Evolutionary conservation across 2,888 invertebrate genomes (phyloP).

Genomic region (Lasioglossum morio): DNA sequence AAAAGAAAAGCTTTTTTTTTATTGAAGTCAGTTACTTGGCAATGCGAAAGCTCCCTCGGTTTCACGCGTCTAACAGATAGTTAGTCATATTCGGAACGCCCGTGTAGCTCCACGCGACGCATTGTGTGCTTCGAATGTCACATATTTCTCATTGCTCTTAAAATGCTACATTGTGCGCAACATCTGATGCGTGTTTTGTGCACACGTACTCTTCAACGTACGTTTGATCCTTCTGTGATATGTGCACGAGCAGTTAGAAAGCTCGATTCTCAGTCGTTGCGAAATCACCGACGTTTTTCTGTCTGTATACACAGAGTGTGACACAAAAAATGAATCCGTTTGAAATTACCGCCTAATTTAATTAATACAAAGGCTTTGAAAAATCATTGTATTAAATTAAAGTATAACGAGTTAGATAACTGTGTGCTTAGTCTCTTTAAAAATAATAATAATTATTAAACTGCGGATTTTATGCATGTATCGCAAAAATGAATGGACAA

Average conservation of each 20-base stretch:
- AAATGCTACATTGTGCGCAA: slow-evolving; percentile 49
- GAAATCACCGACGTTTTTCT: not conserved
- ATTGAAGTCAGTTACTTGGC: not conserved
- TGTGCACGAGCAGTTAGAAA: slow-evolving; percentile 23
- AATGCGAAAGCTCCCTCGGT: not conserved
- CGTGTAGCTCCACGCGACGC: not conserved
- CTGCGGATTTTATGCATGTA: no score
- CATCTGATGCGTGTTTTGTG: not conserved
- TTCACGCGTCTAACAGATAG: not conserved
- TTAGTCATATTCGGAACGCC: not conserved
- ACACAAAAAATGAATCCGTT: not conserved
- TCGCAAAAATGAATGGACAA: no score
- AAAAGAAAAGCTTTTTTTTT: not conserved
- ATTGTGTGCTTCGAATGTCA: slow-evolving; percentile 39
- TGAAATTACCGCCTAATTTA: not conserved
- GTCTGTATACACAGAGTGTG: not conserved
- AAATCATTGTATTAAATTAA: not conserved
- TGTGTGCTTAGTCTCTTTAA: no score
- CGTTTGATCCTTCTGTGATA: slow-evolving; percentile 23
- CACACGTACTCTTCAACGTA: slow-evolving; percentile 26
- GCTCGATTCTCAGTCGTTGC: not conserved
- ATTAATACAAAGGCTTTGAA: not conserved
- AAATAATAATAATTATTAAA: no score
- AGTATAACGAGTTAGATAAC: not conserved
- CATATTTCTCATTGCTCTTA: slow-evolving; percentile 43